These are phyloP conservation scores for Phallusia fumigata DNA, from an alignment of 23 tunicate genomes.

Conservation along the genomic window DNA sequence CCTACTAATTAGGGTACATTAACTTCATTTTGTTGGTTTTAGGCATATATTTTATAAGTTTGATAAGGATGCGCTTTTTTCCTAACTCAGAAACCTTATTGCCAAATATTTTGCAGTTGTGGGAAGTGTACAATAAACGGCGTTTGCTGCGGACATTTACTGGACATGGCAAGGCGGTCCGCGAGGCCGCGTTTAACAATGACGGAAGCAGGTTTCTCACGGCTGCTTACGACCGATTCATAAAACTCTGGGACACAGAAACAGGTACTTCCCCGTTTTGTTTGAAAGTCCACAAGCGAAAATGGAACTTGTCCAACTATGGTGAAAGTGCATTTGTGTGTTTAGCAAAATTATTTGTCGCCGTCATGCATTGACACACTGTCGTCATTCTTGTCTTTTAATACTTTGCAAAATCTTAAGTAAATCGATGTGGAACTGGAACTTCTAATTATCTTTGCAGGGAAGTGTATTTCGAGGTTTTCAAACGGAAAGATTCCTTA, in stretches of 20 bases:
- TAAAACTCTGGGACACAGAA: constrained; percentile 98
- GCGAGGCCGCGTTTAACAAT: constrained; percentile 75
- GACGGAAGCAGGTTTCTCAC: constrained; percentile 80
- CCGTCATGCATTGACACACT: too few relatives aligned
- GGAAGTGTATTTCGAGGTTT: constrained; percentile 77
- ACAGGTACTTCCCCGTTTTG: constrained; percentile 72
- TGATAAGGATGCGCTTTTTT: too few relatives aligned
- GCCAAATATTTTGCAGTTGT: constrained; percentile 28
- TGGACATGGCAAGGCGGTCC: constrained; percentile 92
- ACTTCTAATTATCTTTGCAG: constrained; percentile 47
- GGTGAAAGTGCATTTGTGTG: too few relatives aligned
- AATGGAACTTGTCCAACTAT: too few relatives aligned
- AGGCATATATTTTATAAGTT: too few relatives aligned
- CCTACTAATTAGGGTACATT: too few relatives aligned
- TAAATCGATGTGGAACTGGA: too few relatives aligned
- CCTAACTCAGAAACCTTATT: neutral
- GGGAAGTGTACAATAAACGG: constrained; percentile 94
- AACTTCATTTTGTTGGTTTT: too few relatives aligned
- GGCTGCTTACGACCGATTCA: constrained; percentile 88
- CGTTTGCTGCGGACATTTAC: constrained; percentile 77
- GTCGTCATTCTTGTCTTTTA: too few relatives aligned
- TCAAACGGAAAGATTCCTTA: constrained; percentile 94
- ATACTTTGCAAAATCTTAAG: too few relatives aligned
- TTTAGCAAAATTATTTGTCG: too few relatives aligned
- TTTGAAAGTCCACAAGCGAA: too few relatives aligned